phyloP scores from a whole-genome alignment of 2,113 vertebrate genomes.

The Podarcis raffonei region DNA sequence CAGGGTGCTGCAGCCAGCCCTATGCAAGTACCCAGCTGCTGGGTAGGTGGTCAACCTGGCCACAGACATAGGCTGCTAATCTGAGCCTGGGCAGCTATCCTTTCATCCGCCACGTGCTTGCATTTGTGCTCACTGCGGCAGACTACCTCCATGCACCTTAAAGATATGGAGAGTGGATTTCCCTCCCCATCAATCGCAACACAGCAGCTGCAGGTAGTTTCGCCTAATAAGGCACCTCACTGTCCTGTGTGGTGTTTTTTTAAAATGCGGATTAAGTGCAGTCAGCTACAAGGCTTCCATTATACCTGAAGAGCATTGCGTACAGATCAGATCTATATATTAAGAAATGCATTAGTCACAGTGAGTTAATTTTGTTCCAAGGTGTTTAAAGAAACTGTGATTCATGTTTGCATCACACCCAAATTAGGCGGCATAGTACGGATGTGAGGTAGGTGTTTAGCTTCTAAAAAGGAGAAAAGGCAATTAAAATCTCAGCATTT shows the following conservation, averaged over 20 bases:
- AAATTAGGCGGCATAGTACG: conserved; percentile 32
- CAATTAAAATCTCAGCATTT: conserved; percentile 12
- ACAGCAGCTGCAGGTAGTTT: not conserved
- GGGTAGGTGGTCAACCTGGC: not conserved
- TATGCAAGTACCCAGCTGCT: not conserved
- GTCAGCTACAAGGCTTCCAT: not conserved
- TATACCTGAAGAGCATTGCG: conserved; percentile 6
- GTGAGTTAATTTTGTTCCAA: conserved; percentile 28
- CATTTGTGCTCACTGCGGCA: not conserved
- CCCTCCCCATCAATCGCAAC: not conserved
- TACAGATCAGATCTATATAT: conserved; percentile 28
- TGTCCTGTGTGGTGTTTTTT: not conserved
- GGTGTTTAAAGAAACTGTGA: conserved; percentile 41
- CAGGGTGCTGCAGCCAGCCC: not conserved
- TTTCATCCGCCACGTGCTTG: not conserved
- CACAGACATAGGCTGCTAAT: not conserved
- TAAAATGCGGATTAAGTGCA: not conserved
- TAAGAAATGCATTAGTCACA: conserved; percentile 36
- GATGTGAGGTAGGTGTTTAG: conserved; percentile 38
- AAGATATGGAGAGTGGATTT: not conserved
- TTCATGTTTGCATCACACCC: conserved; percentile 11
- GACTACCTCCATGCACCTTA: not conserved
- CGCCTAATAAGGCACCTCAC: not conserved
- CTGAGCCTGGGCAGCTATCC: not conserved
- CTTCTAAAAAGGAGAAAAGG: conserved; percentile 29